phyloP scores from a whole-genome alignment of 2,797 vertebrate genomes.

The Eupleurogrammus muticus region DNA sequence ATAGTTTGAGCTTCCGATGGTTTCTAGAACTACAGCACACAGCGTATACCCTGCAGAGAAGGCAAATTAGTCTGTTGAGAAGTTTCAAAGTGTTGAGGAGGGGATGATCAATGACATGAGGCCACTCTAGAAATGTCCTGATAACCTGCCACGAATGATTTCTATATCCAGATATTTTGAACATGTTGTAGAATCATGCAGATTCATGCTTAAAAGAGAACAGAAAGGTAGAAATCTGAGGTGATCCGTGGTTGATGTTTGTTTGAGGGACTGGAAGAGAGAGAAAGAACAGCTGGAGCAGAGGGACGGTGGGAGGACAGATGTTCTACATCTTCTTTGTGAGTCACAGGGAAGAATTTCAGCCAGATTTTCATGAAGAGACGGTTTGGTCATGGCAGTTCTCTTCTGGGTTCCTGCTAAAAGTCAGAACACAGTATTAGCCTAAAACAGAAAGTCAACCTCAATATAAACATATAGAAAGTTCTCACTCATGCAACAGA shows the following conservation, averaged over 20 bases:
- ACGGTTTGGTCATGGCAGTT: slow-evolving; percentile 81
- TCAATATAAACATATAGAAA: slow-evolving; percentile 56
- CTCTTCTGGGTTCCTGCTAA: slow-evolving; percentile 82
- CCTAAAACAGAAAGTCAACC: slow-evolving; percentile 22
- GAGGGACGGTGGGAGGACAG: slow-evolving; percentile 47
- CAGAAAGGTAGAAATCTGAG: slow-evolving; percentile 56
- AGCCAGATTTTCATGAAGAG: slow-evolving; percentile 63
- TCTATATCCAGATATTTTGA: slow-evolving; percentile 53
- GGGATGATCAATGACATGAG: slow-evolving; percentile 58
- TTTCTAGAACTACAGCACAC: slow-evolving; percentile 58
- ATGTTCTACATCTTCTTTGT: slow-evolving; percentile 64
- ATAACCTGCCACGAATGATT: slow-evolving; percentile 43
- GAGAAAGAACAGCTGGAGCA: slow-evolving; percentile 35
- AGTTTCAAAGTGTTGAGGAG: slow-evolving; percentile 42
- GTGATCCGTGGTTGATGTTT: slow-evolving; percentile 55
- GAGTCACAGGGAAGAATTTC: slow-evolving; percentile 57
- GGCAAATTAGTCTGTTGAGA: slow-evolving; percentile 57
- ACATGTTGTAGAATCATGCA: slow-evolving; percentile 74
- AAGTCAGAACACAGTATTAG: slow-evolving; percentile 58
- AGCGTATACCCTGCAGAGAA: slow-evolving; percentile 61
- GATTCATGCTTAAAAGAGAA: slow-evolving; percentile 74
- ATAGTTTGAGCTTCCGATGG: slow-evolving; percentile 42
- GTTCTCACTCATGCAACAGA: slow-evolving; percentile 79
- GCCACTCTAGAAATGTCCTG: slow-evolving; percentile 54
- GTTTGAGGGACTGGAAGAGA: slow-evolving; percentile 28